phyloP scores from a whole-genome alignment of 2,888 invertebrate species.

The Acleris literana region DNA sequence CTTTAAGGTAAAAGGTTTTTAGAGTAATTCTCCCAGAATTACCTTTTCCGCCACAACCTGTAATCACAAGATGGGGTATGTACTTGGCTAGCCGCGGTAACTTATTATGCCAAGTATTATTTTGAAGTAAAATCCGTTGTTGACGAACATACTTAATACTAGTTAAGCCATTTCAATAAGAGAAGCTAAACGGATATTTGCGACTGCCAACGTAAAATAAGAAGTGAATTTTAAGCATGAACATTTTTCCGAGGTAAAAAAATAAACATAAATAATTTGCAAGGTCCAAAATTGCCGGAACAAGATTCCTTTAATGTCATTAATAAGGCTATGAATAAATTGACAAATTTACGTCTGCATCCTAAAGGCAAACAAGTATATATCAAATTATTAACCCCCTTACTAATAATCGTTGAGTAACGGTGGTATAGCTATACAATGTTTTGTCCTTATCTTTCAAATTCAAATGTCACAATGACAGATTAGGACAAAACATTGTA shows the following conservation, averaged over 20 bases:
- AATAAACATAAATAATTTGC: not conserved
- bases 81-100: not conserved
- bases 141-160: too few relatives aligned
- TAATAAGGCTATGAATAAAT: not conserved
- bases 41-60: too few relatives aligned
- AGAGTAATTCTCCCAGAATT: too few relatives aligned
- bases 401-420: too few relatives aligned
- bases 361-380: conserved; percentile 5
- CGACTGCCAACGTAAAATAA: too few relatives aligned
- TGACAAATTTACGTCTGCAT: not conserved
- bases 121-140: not conserved
- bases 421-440: too few relatives aligned
- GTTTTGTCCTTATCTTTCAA: too few relatives aligned
- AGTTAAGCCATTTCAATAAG: too few relatives aligned
- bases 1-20: not conserved
- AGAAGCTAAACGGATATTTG: too few relatives aligned
- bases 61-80: not conserved
- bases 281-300: too few relatives aligned
- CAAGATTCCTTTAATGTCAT: not conserved
- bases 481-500: too few relatives aligned
- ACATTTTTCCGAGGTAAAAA: conserved; percentile 1
- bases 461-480: too few relatives aligned
- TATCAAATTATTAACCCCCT: not conserved
- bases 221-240: not conserved
- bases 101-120: not conserved